Evolutionary conservation across 2,113 vertebrate genomes (phyloP), one percentile per base, ranked within the genome.

Genomic region (Maccullochella peelii): DNA sequence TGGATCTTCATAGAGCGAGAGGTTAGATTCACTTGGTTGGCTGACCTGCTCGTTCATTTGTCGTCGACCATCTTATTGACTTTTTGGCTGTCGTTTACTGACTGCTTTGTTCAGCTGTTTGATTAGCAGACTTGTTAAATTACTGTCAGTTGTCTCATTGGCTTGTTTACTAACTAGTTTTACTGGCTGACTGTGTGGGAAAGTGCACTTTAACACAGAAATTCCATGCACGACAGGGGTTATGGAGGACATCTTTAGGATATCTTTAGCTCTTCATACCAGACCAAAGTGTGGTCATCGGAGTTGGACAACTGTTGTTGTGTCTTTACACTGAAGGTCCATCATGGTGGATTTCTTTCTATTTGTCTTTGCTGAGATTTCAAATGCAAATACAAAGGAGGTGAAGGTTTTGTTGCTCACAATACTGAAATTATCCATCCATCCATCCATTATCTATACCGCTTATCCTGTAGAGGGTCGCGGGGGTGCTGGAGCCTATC

Each of bases 11-110:
- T 59, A 5, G 36, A 69, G 9, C 30, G 52, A 25, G 23, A 40
- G 84, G 57, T 50, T 16, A 36, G 68, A 54, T 73, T n/a, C 11
- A 58, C 18, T 18, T 73, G 36, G 49, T 10, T 36, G 49, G 36
- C 38, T 59, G 80, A 72, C 30, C 15, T 12, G 38, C 27, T 30
- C 16, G 7, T 20, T 80, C 20, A 30, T 70, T 52, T 21, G n/a
- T n/a, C n/a, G n/a, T n/a, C n/a, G 50, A 8, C 25, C 8, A 23
- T 55, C 30, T 47, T 11, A 68, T 58, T 66, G 61, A 77, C 44
- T 40, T 27, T 27, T 33, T 61, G 42, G 20, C 10, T 50, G 47
- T 73, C n/a, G 21, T 42, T 42, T 3, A 21, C n/a, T 42, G n/a
- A 20, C 15, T 23, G 27, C 5, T 15, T 27, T 16, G 33, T 57